Evolutionary conservation across 2,888 invertebrate genomes (phyloP).

Genomic region (Netelia virgata): DNA sequence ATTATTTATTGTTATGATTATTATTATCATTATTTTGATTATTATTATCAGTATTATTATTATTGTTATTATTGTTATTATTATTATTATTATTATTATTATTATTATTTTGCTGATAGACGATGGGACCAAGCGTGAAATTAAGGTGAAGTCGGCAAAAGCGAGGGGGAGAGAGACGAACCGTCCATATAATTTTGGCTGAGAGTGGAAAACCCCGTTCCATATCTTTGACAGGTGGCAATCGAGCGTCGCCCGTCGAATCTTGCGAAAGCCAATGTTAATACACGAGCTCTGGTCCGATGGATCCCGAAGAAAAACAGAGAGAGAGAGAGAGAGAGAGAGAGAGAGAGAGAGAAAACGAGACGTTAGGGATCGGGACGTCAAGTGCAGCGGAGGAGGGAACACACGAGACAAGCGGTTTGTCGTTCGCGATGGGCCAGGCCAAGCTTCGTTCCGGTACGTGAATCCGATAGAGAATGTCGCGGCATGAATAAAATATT

Average conservation of each 20-base stretch:
- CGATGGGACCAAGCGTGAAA: too few species aligned
- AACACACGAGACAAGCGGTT: slow-evolving; percentile 17
- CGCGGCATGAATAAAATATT: slow-evolving; percentile 74
- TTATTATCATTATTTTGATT: too few species aligned
- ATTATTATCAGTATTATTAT: too few species aligned
- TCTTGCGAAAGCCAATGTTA: too few species aligned
- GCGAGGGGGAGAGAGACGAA: too few species aligned
- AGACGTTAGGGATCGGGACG: neutral
- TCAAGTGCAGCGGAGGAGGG: neutral
- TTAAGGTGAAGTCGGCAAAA: too few species aligned
- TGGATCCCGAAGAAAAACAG: neutral
- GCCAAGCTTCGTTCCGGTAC: slow-evolving; percentile 7
- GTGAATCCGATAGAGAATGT: slow-evolving; percentile 49
- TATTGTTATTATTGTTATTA: too few species aligned
- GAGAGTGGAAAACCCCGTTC: slow-evolving; percentile 8
- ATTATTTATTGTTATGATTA: too few species aligned
- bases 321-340: too few species aligned
- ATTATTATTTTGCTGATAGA: too few species aligned
- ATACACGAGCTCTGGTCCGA: neutral
- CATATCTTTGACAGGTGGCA: slow-evolving; percentile 42
- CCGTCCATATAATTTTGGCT: neutral
- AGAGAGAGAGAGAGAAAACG: neutral
- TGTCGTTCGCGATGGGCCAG: slow-evolving; percentile 21
- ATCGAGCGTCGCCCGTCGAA: slow-evolving; percentile 13
- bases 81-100: too few species aligned